Base-by-base conservation (phyloP, 2,113 vertebrate species). In the Cyanoderma ruficeps region DNA sequence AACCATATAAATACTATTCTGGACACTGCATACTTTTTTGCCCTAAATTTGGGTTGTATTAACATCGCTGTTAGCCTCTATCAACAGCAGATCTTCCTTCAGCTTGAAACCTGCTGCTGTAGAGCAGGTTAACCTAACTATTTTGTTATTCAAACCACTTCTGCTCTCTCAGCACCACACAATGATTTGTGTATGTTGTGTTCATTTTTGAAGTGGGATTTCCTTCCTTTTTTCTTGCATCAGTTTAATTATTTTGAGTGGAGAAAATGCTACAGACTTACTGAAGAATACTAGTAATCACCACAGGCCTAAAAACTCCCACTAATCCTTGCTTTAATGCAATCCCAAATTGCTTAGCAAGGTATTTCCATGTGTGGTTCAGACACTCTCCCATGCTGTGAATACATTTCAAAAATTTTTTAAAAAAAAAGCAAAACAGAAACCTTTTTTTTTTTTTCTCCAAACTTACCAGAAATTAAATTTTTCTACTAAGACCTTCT, bases 261-360 rank as follows among this genome's bases (percentile, higher is more conserved):
- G 21, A 74, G 28, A 77, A 94, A 92, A 89, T 74, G 33, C 22
- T 80, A 15, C 31, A 39, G 24, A 42, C 24, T 88, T 65, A 37
- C 4, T 7, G 50, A 87, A 67, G 3, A 77, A 60, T 52, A 33
- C 18, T 64, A 41, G 24, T 35, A 83, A 71, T 10, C 35, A 71
- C n/a, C 28, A 52, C 28, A 87, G 72, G 37, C 27, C 52, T 65
- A 65, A 13, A 46, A 65, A 74, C 31, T 87, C 60, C 37, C 46
- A 72, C n/a, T 86, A 90, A 94, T 92, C 68, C 37, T 53, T 44
- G 8, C 12, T 17, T 72, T 89, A 89, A 92, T 49, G 50, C 31
- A 83, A 17, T 70, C 55, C 13, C 42, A 83, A n/a, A 42, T 77
- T 77, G 9, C 76, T 74, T 76, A 71, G 33, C 41, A 71, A 71